These are phyloP conservation scores for Orthosia gracilis DNA, from an alignment of 2,888 invertebrate genomes.

Conservation along the genomic window DNA sequence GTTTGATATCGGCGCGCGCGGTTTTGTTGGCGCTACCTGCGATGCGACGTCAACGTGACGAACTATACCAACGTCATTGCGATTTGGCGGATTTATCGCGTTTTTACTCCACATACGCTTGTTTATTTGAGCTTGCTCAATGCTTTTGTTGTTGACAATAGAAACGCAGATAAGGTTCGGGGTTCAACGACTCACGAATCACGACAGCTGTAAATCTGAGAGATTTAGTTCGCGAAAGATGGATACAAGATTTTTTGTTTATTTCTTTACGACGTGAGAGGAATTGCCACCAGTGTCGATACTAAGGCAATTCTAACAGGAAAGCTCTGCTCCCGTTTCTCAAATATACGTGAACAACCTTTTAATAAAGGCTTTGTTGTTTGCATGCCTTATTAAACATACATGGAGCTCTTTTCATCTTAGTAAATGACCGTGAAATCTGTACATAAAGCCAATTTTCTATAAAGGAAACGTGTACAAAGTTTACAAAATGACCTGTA, in stretches of 20 bases:
- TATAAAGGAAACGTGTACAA: slow-evolving; percentile 16
- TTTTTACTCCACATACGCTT: slow-evolving; percentile 52
- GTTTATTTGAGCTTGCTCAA: slow-evolving; percentile 48
- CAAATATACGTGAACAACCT: slow-evolving; percentile 13
- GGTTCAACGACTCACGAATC: slow-evolving; percentile 43
- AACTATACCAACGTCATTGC: slow-evolving; percentile 36
- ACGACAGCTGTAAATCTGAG: slow-evolving; percentile 45
- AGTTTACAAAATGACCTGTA: slow-evolving; percentile 28
- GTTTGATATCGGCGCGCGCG: slow-evolving; percentile 67
- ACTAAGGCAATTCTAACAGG: not conserved
- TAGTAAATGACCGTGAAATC: slow-evolving; percentile 34
- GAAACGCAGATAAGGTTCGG: slow-evolving; percentile 48
- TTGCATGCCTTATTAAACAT: slow-evolving; percentile 10
- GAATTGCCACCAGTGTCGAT: slow-evolving; percentile 8
- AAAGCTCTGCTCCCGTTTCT: slow-evolving; percentile 9
- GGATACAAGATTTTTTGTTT: slow-evolving; percentile 24
- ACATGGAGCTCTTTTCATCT: slow-evolving; percentile 12
- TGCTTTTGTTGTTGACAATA: slow-evolving; percentile 59
- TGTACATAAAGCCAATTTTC: slow-evolving; percentile 26
- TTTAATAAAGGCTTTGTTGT: slow-evolving; percentile 11
- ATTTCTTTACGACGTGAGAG: slow-evolving; percentile 22
- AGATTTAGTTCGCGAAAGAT: slow-evolving; percentile 29
- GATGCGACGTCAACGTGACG: slow-evolving; percentile 43
- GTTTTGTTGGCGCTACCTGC: slow-evolving; percentile 60
- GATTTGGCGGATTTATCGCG: slow-evolving; percentile 55